Evolutionary conservation across 1,140 invertebrate species (phyloP).

Genomic region (Drosophila malerkotliana): DNA sequence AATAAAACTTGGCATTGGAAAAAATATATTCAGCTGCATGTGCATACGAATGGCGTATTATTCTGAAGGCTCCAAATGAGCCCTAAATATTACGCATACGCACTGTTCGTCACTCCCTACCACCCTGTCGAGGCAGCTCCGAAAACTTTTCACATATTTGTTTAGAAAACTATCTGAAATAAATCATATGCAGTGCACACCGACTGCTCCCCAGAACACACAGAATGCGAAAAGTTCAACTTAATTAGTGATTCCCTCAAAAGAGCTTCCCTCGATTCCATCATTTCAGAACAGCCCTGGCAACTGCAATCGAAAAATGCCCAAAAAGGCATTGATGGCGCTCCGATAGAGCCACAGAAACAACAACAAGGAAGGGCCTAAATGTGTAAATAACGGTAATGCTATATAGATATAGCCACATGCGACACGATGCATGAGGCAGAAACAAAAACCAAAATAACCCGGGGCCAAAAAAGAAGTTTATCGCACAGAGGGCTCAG

Average conservation of each 20-base stretch:
- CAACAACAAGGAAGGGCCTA: not conserved
- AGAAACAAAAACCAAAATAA: slow-evolving; percentile 12
- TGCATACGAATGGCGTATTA: not conserved
- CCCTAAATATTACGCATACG: slow-evolving; percentile 12
- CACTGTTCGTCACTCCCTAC: not conserved
- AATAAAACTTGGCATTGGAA: not conserved
- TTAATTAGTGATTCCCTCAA: slow-evolving; percentile 55
- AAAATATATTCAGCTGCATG: not conserved
- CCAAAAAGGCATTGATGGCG: slow-evolving; percentile 48
- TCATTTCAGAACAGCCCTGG: slow-evolving; percentile 5
- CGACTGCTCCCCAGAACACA: not conserved
- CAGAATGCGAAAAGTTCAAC: slow-evolving; percentile 70
- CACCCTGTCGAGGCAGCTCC: not conserved
- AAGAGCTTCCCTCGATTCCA: slow-evolving; percentile 16
- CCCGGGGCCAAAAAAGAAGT: slow-evolving; percentile 21
- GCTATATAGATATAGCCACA: slow-evolving; percentile 28
- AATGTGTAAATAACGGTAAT: slow-evolving; percentile 60
- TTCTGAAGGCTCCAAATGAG: not conserved
- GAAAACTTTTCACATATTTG: slow-evolving; percentile 68
- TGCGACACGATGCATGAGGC: slow-evolving; percentile 15
- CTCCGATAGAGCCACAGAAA: slow-evolving; percentile 3
- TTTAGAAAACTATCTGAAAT: slow-evolving; percentile 67
- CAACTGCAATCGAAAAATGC: slow-evolving; percentile 23
- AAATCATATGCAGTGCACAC: slow-evolving; percentile 62
- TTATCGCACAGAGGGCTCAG: slow-evolving; percentile 1